Evolutionary conservation across 1,140 invertebrate species (phyloP).

Genomic region (Thrips palmi): DNA sequence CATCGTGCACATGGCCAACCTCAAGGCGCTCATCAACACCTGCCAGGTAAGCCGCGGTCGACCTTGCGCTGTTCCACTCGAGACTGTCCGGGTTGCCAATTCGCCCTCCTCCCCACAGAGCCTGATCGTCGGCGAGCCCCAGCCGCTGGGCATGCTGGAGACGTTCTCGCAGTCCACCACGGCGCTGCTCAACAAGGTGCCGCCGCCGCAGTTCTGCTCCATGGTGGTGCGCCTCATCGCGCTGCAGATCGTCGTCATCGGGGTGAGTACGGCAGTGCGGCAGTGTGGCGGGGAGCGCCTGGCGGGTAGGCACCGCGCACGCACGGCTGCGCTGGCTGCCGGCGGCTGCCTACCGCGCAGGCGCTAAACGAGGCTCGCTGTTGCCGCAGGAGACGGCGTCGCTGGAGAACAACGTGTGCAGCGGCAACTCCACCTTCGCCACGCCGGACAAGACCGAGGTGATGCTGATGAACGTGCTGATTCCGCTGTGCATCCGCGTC

Average conservation of each 20-base stretch:
- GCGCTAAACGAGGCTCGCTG: too few species aligned
- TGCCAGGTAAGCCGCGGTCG: constrained; percentile 38
- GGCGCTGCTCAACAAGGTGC: constrained; percentile 67
- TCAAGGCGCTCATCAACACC: constrained; percentile 73
- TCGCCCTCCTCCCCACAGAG: too few species aligned
- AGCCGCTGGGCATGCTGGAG: constrained; percentile 34
- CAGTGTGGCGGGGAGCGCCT: too few species aligned
- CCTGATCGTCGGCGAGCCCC: constrained; percentile 61
- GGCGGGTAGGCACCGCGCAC: background rate
- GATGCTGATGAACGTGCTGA: constrained; percentile 86
- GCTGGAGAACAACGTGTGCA: constrained; percentile 77
- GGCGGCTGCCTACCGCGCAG: too few species aligned
- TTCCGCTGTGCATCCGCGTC: constrained; percentile 86
- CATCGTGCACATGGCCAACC: constrained; percentile 89
- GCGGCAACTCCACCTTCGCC: constrained; percentile 69
- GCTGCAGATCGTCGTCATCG: constrained; percentile 79
- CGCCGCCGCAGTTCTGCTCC: constrained; percentile 87
- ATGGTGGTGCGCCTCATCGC: constrained; percentile 85
- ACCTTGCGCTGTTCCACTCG: background rate
- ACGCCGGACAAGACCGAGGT: constrained; percentile 83
- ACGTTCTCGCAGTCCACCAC: constrained; percentile 50
- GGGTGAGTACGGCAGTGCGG: constrained; percentile 40
- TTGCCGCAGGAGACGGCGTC: constrained; percentile 78
- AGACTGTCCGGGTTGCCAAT: background rate
- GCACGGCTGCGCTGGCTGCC: too few species aligned